Evolutionary conservation across 1,140 invertebrate genomes (phyloP).

Genomic region (Luehdorfia chinensis): DNA sequence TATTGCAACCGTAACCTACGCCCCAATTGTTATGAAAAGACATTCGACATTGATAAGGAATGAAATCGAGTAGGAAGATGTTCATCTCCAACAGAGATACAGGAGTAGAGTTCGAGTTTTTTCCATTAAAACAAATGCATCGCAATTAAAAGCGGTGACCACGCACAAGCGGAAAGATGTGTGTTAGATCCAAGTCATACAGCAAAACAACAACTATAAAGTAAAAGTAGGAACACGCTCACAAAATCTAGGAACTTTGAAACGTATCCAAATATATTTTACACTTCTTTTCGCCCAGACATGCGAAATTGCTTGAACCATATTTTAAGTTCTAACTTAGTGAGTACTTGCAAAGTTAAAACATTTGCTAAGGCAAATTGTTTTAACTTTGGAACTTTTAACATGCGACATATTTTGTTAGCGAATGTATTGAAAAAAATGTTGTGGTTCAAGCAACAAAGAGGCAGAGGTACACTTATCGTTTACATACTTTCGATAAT

Average conservation of each 20-base stretch:
- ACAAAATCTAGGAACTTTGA: constrained; percentile 58
- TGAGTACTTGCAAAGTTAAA: no score
- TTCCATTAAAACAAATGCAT: constrained; percentile 39
- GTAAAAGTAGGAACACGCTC: constrained; percentile 53
- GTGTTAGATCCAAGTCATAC: constrained; percentile 60
- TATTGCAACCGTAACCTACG: no score
- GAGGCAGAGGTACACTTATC: constrained; percentile 23
- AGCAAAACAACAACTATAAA: constrained; percentile 59
- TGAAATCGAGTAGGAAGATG: not conserved
- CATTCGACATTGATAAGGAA: no score
- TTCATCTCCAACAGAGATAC: not conserved
- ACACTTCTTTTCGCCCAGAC: constrained; percentile 74
- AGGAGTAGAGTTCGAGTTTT: not conserved
- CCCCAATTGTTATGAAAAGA: no score
- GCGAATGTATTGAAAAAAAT: no score
- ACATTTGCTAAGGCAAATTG: no score
- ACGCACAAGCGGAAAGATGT: constrained; percentile 74
- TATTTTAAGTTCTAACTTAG: no score
- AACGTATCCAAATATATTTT: constrained; percentile 46
- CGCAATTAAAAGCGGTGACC: constrained; percentile 65
- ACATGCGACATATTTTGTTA: no score
- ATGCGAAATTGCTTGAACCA: constrained; percentile 67
- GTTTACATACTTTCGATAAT: constrained; percentile 1
- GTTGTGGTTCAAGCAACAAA: constrained; percentile 52
- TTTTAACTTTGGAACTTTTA: no score